phyloP scores from a whole-genome alignment of 2,797 vertebrate species.

The Semaprochilodus insignis region DNA sequence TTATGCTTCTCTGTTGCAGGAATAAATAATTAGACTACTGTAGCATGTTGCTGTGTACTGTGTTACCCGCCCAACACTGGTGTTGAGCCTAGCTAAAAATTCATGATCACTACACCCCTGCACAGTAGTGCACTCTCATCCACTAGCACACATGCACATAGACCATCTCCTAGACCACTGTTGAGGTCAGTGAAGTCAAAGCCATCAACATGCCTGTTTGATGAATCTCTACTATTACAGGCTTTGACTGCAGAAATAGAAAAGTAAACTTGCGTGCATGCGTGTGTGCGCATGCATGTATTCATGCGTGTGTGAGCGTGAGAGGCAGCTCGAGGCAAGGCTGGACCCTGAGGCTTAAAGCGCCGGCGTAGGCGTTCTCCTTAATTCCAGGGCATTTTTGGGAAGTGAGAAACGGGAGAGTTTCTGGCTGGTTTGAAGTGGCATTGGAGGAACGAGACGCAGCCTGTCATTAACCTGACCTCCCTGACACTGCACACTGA shows the following conservation, averaged over 20 bases:
- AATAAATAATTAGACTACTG: too few relatives aligned
- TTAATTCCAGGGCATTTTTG: slow-evolving; percentile 45
- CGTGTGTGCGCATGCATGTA: slow-evolving; percentile 33
- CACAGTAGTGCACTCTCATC: too few relatives aligned
- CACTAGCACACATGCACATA: too few relatives aligned
- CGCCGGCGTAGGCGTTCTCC: slow-evolving; percentile 27
- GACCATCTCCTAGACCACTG: too few relatives aligned
- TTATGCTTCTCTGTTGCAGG: too few relatives aligned
- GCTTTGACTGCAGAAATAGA: slow-evolving; percentile 28
- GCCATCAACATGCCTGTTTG: neutral
- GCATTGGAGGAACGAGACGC: neutral
- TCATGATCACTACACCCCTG: too few relatives aligned
- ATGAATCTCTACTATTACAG: neutral
- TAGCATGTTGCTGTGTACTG: too few relatives aligned
- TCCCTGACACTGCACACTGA: slow-evolving; percentile 32
- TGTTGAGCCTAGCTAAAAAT: too few relatives aligned
- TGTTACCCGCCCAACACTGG: too few relatives aligned
- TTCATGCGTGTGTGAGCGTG: slow-evolving; percentile 42
- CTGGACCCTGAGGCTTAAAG: slow-evolving; percentile 7
- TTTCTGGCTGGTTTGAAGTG: slow-evolving; percentile 46
- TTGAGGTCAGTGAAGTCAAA: neutral
- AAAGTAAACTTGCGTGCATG: slow-evolving; percentile 21
- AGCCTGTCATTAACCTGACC: slow-evolving; percentile 51
- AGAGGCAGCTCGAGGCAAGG: neutral
- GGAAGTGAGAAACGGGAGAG: slow-evolving; percentile 45